Evolutionary conservation across 2,797 vertebrate genomes (phyloP), one percentile per base, ranked within the genome.

Genomic region (Acanthornis magna): DNA sequence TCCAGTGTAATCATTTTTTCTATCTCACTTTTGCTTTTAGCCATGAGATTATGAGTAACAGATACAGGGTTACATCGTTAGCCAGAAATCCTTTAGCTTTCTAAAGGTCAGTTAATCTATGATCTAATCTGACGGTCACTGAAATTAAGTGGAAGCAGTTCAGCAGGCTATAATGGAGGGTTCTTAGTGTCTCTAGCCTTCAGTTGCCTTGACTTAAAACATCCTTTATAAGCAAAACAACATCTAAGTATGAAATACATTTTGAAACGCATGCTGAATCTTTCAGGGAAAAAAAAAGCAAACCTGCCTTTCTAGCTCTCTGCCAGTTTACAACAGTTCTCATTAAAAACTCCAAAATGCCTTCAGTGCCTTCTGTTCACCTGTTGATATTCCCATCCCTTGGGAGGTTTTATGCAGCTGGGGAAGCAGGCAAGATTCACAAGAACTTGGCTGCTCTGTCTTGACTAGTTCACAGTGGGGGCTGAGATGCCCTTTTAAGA

Each of bases 91-190:
- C 88, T 85, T 93, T 92, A 29, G 80, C 86, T 82, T 90, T 89
- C 88, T 89, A 88, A 95, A 96, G 91, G 91, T 96, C 91, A 95
- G 71, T 91, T 96, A 93, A 96, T 95, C 94, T 92, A 90, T 38
- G 90, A 90, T 93, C 90, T 95, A 96, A 96, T 93, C 90, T 87
- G 90, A 90, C 2, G 65, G 77, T 68, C 71, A 54, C 77, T 45
- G 90, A 90, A 96, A 94, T 91, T 93, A 96, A 93, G 89, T 62
- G 74, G 75, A 85, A 92, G 54, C 32, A 62, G 70, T 71, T 91
- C 71, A 90, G 84, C 1, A 0, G 38, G 47, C 68, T 77, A 4
- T 88, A 93, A 80, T 3, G 26, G 65, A 93, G 45, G 10, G 32
- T 25, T 61, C 83, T 77, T 75, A 43, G 65, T 62, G 62, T 67